Base-by-base conservation (phyloP, 2,888 invertebrate genomes). In the Sinodicranocentrus sp. region DNA sequence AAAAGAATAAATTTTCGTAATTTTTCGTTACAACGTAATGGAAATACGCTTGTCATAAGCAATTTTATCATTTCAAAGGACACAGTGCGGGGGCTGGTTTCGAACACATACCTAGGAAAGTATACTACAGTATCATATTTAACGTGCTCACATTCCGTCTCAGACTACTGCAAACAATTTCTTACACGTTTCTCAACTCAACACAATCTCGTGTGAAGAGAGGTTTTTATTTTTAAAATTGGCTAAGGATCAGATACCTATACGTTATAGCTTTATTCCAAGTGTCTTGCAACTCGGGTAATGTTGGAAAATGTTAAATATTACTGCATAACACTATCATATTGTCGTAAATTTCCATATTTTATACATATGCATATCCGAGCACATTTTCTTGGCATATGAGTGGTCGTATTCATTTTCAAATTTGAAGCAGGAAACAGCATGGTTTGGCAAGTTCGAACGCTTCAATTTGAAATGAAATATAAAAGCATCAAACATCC, bases 221-320 rank as follows among this genome's bases (percentile, higher is more conserved):
- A 23, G 15, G 63, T 71, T 80, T 70, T 80, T 80, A 80, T 72
- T 72, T 72, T 72, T 80, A 80, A 80, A 72, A 59, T 80, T 80
- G 80, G 80, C 80, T 72, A 43, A 72, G 72, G 19, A 72, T 80
- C 80, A 80, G 80, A 80, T 17, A 2, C 3, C 48, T 48, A 17
- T 13, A 8, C 10, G 13, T 44, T 68, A 19, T 23, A 15, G 43
- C 61, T 61, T 61, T 44, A 63, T 71, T 44, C 72, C 54, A 72
- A 80, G 72, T 79, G 79, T 79, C 71, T 63, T 52, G 68, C 3
- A 17, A 73, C 39, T 43, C 17, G 15, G 48, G 8, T 17, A 48
- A 17, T n/a, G 48, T n/a, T 10, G 15, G 48, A 48, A 48, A 48
- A 48, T 17, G n/a, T n/a, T 61, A 21, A 25, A 44, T 25, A 59